These are phyloP conservation scores for Myioborus miniatus DNA, from an alignment of 2,797 vertebrate genomes.

Conservation along the genomic window DNA sequence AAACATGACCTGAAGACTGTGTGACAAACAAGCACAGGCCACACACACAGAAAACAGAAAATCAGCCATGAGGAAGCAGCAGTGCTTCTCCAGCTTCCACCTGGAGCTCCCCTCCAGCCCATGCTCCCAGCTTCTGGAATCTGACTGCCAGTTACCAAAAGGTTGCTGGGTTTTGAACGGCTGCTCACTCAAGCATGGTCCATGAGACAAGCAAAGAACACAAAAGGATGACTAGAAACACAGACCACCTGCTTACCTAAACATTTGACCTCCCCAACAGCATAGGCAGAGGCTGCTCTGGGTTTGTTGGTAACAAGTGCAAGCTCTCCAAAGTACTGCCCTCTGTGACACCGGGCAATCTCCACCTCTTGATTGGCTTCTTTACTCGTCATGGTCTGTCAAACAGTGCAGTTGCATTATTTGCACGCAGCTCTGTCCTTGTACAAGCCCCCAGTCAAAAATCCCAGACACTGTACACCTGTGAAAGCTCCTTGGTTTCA, in stretches of 20 bases:
- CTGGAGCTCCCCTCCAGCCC: neutral
- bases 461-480: neutral
- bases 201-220: neutral
- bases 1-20: neutral
- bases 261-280: constrained; percentile 91
- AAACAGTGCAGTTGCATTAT: neutral
- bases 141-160: neutral
- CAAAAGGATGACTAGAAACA: neutral
- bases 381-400: constrained; percentile 89
- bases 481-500: neutral
- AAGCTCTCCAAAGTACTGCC: constrained; percentile 98
- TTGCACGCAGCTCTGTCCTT: neutral
- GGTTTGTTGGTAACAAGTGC: constrained; percentile 98
- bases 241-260: constrained; percentile 84
- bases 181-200: neutral
- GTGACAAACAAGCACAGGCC: neutral
- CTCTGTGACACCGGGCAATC: constrained; percentile 90
- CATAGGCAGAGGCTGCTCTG: constrained; percentile 95
- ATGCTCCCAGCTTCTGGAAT: neutral
- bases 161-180: neutral
- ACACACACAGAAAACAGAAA: neutral
- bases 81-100: neutral
- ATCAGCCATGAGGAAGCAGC: neutral
- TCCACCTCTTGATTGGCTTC: constrained; percentile 93
- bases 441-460: neutral